Conservation (phyloP, 2,113 vertebrate species). For the Tapirus terrestris region DNA sequence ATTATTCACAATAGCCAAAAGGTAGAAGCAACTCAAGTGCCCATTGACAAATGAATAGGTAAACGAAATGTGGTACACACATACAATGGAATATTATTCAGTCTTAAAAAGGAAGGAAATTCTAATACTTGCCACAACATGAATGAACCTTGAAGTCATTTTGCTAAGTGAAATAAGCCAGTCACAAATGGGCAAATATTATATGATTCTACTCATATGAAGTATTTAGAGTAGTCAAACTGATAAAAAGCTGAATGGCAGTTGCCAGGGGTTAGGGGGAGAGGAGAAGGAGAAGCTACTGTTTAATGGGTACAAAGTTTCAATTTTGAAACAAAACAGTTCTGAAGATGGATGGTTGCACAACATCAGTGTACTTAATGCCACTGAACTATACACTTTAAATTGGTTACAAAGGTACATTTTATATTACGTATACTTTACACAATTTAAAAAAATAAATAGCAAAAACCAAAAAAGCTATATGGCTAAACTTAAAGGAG, state of each 20-base stretch:
- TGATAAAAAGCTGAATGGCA: neutral
- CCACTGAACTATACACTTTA: neutral
- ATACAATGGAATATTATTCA: neutral
- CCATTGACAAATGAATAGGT: neutral
- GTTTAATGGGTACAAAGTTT: neutral
- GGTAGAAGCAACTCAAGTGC: neutral
- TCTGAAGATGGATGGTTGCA: neutral
- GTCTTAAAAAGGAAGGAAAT: neutral
- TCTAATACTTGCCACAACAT: neutral
- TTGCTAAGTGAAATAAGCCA: neutral
- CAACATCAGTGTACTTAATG: neutral
- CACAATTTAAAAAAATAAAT: neutral
- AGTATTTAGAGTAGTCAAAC: neutral
- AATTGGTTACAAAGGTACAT: neutral
- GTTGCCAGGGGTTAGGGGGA: neutral
- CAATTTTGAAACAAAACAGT: neutral
- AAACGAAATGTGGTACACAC: neutral
- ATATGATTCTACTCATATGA: neutral
- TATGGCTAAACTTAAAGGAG: neutral
- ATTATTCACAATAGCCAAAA: neutral
- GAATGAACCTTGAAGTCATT: neutral
- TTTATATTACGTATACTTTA: neutral
- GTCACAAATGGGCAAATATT: neutral
- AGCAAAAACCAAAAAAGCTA: neutral
- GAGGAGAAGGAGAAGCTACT: neutral